A percentile compares a stretch with the other conserved stretches of the same genome.
These are phyloP conservation scores for Callopanchax toddi DNA, from an alignment of 2,113 vertebrate genomes.

Conservation along the genomic window DNA sequence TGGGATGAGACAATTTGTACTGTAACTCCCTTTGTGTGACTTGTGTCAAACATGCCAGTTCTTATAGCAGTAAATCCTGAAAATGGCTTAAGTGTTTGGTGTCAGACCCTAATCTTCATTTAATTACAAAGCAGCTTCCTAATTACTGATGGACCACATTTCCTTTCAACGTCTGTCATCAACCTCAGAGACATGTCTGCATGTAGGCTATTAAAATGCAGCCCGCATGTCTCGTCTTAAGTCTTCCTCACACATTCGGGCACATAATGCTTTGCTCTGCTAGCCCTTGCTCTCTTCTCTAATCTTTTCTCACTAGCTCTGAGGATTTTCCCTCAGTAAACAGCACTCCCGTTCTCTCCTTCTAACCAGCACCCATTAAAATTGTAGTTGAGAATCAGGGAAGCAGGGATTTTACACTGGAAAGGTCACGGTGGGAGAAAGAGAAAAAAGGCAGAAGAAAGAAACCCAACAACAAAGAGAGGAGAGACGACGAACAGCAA, in stretches of 20 bases:
- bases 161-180: conserved; percentile 38
- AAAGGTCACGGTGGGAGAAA: conserved; percentile 65
- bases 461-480: conserved; percentile 39
- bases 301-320: conserved; percentile 53
- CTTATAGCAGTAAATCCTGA: neutral
- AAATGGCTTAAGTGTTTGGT: conserved; percentile 46
- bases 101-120: conserved; percentile 30
- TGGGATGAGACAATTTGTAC: conserved; percentile 1
- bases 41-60: conserved; percentile 24
- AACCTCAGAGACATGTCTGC: conserved; percentile 38
- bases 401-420: conserved; percentile 47
- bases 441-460: conserved; percentile 44
- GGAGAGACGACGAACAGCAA: conserved; percentile 44
- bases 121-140: conserved; percentile 20
- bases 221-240: conserved; percentile 41
- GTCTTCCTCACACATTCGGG: conserved; percentile 42
- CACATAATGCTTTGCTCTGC: conserved; percentile 37
- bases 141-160: conserved; percentile 32
- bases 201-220: conserved; percentile 50
- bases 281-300: conserved; percentile 43
- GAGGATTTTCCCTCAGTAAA: conserved; percentile 64
- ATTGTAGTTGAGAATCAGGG: conserved; percentile 52
- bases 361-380: conserved; percentile 49
- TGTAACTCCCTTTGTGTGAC: conserved; percentile 7
- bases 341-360: conserved; percentile 24